Evolutionary conservation across 2,888 invertebrate genomes (phyloP), one percentile per base, ranked within the genome.

Genomic region (Fragum sueziense): DNA sequence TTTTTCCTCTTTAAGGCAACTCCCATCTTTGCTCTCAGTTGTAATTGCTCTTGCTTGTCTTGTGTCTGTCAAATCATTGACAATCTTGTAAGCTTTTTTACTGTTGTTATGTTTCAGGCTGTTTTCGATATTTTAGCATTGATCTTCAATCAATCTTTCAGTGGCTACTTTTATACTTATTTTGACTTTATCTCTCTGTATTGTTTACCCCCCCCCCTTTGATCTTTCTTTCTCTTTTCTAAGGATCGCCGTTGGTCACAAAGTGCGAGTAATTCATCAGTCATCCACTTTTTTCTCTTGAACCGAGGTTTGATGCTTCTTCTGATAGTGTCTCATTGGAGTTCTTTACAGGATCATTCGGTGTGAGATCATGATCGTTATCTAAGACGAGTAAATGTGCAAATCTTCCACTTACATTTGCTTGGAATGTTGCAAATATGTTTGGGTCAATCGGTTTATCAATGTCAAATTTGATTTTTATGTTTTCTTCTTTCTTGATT

Each of bases 371-470:
- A n/a, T n/a, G n/a, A 20, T 51, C 31, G 62, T 17, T 22, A 11
- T 62, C 11, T 7, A 37, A 41, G 9, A 29, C 9, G 0, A 41
- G 11, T 1, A 69, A 41, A 1, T 47, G 33, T 2, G 57, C 59
- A 22, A 68, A 41, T 52, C n/a, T 57, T 59, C 59, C 61, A 34
- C 74, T 41, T n/a, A 74, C 69, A 3, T 9, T 31, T 27, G 59
- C 41, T 25, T 74, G 20, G 37, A 74, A 74, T 25, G 22, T 29
- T 29, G 68, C n/a, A 27, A 27, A 37, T 14, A 74, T 33, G 7
- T 57, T 37, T 25, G 69, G 69, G 69, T 74, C 57, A 47, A 61
- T 52, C 27, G 61, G 41, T 41, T 73, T 78, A 34, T 78, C 73
- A 31, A 70, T 47, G 47, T 78, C 52, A 51, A 61, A 61, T 17